Percentiles rank a stretch among this genome's conserved stretches.
These are phyloP conservation scores for Symphodus melops DNA, from an alignment of 2,113 vertebrate species.

Conservation along the genomic window DNA sequence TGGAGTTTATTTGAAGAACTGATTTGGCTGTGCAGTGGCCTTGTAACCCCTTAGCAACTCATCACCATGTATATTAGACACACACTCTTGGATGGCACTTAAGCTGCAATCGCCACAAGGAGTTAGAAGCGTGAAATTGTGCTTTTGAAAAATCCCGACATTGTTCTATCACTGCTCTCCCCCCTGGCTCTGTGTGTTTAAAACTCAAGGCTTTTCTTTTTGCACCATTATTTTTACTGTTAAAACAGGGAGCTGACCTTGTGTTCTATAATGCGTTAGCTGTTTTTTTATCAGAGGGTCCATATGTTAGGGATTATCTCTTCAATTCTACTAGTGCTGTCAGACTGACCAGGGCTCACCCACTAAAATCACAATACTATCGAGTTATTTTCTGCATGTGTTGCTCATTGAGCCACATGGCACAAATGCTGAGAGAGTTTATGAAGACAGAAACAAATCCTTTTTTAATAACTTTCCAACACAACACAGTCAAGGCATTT, in stretches of 20 bases:
- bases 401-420: constrained; percentile 5
- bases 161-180: constrained; percentile 52
- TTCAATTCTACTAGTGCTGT: constrained; percentile 4
- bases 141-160: constrained; percentile 61
- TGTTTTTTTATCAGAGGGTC: constrained; percentile 39
- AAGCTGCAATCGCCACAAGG: constrained; percentile 54
- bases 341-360: background rate
- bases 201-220: constrained; percentile 50
- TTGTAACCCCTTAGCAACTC: constrained; percentile 70
- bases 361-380: background rate
- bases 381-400: background rate
- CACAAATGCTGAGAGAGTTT: background rate
- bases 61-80: constrained; percentile 77
- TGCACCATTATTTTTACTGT: constrained; percentile 49
- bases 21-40: constrained; percentile 52
- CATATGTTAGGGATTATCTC: constrained; percentile 35
- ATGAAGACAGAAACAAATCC: constrained; percentile 1
- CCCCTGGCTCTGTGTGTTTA: constrained; percentile 41
- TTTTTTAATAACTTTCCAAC: background rate
- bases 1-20: constrained; percentile 73
- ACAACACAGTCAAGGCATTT: background rate
- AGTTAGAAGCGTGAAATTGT: constrained; percentile 76
- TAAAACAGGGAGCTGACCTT: constrained; percentile 55
- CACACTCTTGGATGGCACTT: constrained; percentile 69
- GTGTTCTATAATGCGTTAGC: constrained; percentile 10